phyloP scores from a whole-genome alignment of 2,113 vertebrate genomes.

The Stigmatopora nigra region DNA sequence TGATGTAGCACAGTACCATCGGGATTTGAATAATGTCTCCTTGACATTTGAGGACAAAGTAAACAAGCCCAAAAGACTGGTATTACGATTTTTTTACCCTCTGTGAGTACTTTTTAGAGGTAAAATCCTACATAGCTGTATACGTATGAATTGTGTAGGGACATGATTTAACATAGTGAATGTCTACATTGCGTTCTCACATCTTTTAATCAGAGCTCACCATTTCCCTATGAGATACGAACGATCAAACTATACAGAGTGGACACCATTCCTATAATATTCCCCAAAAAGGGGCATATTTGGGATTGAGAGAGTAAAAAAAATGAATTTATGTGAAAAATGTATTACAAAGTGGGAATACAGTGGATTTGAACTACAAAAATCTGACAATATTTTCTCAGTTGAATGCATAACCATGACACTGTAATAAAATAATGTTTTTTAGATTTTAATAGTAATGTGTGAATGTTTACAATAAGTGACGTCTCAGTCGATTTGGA shows the following conservation, averaged over 20 bases:
- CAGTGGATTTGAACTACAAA: too few species aligned
- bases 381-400: background rate
- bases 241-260: slow-evolving; percentile 61
- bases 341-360: too few species aligned
- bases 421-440: background rate
- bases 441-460: background rate
- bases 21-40: slow-evolving; percentile 21
- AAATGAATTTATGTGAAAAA: too few species aligned
- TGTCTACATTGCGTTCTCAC: slow-evolving; percentile 35
- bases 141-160: slow-evolving; percentile 40
- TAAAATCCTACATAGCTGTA: slow-evolving; percentile 53
- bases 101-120: slow-evolving; percentile 52
- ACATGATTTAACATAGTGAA: slow-evolving; percentile 44
- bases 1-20: slow-evolving; percentile 42
- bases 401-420: background rate
- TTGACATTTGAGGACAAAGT: slow-evolving; percentile 24
- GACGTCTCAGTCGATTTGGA: background rate
- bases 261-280: slow-evolving; percentile 54
- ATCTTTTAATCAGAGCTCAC: slow-evolving; percentile 38
- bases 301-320: slow-evolving; percentile 45
- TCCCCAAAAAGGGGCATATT: slow-evolving; percentile 35
- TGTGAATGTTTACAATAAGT: background rate
- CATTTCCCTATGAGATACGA: slow-evolving; percentile 48
- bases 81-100: slow-evolving; percentile 42
- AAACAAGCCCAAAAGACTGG: slow-evolving; percentile 35